Conservation (phyloP, 1,140 invertebrate genomes). For the Mylabris phalerata region DNA sequence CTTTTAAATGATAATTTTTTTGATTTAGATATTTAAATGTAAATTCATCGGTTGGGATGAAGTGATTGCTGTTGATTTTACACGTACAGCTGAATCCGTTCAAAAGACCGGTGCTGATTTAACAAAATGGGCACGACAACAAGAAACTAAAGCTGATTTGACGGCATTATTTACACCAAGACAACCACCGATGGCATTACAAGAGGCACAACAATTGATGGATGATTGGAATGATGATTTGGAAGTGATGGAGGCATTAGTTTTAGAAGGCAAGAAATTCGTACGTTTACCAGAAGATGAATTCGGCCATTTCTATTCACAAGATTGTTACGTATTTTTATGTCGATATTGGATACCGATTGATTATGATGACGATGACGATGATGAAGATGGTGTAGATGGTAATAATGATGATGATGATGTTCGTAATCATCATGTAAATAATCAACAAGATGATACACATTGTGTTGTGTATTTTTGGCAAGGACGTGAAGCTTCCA, state of each 20-base stretch:
- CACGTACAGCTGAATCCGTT: conserved; percentile 95
- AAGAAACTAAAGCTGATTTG: conserved; percentile 88
- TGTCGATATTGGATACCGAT: conserved; percentile 87
- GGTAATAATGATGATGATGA: conserved; percentile 49
- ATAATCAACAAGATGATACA: conserved; percentile 68
- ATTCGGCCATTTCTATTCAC: conserved; percentile 86
- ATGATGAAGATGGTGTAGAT: conserved; percentile 44
- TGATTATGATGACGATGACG: conserved; percentile 56
- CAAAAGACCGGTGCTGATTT: conserved; percentile 93
- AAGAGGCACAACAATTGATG: conserved; percentile 85
- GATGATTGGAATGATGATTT: conserved; percentile 95
- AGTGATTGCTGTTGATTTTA: conserved; percentile 98
- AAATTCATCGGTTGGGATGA: conserved; percentile 99
- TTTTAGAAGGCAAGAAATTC: conserved; percentile 96
- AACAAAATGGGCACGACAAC: conserved; percentile 84
- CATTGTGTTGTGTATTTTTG: conserved; percentile 99
- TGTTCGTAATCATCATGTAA: conserved; percentile 36
- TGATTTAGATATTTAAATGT: conserved; percentile 83
- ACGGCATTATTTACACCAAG: conserved; percentile 93
- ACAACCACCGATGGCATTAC: conserved; percentile 76
- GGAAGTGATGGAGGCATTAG: conserved; percentile 95
- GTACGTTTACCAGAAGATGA: conserved; percentile 92
- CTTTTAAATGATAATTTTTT: conserved; percentile 13
- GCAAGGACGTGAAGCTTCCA: conserved; percentile 94
- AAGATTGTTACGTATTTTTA: conserved; percentile 97